These are phyloP conservation scores for Vandiemenella viatica DNA, from an alignment of 2,888 invertebrate species.

Conservation along the genomic window DNA sequence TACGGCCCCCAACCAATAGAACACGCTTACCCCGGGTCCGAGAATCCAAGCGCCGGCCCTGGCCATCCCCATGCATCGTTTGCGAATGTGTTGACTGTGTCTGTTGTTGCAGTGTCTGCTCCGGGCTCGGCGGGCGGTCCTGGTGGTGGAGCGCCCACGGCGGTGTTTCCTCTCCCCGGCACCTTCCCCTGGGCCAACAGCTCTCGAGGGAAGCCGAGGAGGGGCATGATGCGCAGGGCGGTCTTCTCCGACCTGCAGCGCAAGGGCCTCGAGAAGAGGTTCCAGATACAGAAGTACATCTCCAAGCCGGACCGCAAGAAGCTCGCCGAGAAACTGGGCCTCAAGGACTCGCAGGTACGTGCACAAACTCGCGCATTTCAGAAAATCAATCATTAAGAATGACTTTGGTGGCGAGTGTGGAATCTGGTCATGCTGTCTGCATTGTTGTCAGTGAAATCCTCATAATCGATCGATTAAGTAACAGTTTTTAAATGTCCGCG, in stretches of 20 bases:
- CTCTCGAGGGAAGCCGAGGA: constrained; percentile 78
- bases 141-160: constrained; percentile 19
- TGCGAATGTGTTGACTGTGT: too few relatives aligned
- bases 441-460: too few relatives aligned
- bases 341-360: constrained; percentile 92
- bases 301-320: constrained; percentile 97
- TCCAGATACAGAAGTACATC: constrained; percentile 95
- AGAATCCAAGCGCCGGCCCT: too few relatives aligned
- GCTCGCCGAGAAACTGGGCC: constrained; percentile 83
- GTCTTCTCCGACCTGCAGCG: constrained; percentile 94
- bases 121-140: constrained; percentile 21
- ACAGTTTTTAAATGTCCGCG: too few relatives aligned
- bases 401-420: too few relatives aligned
- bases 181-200: constrained; percentile 83
- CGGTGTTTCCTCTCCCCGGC: constrained; percentile 31
- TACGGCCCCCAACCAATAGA: too few relatives aligned
- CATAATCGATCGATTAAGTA: too few relatives aligned
- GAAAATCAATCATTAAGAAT: too few relatives aligned
- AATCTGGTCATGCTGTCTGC: too few relatives aligned
- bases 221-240: constrained; percentile 93
- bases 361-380: too few relatives aligned
- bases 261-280: constrained; percentile 87
- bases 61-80: too few relatives aligned
- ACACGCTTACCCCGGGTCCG: too few relatives aligned
- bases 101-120: constrained; percentile 11